Conservation (phyloP, 2,113 vertebrate species). For the Nibea coibor region DNA sequence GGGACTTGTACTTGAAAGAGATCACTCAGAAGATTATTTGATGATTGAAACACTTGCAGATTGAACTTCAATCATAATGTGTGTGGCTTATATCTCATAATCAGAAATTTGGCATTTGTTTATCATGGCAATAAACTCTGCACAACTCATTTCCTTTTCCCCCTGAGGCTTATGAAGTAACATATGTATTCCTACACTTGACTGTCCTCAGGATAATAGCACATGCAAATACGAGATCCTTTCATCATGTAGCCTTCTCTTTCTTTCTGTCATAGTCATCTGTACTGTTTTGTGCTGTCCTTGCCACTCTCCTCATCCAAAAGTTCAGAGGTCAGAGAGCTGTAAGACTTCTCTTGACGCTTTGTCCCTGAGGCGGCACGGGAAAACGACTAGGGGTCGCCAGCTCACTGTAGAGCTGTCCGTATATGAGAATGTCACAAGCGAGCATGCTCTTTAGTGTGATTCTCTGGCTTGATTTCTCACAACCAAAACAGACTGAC, state of each 20-base stretch:
- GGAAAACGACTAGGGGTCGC: constrained; percentile 48
- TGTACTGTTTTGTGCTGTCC: constrained; percentile 8
- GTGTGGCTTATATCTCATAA: neutral
- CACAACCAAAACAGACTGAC: constrained; percentile 61
- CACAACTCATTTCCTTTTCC: neutral
- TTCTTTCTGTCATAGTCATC: constrained; percentile 21
- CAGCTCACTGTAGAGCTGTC: constrained; percentile 39
- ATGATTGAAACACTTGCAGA: neutral
- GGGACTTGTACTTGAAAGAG: neutral
- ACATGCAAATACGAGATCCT: constrained; percentile 2
- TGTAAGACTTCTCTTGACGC: constrained; percentile 46
- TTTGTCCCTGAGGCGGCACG: constrained; percentile 34
- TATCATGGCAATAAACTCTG: neutral
- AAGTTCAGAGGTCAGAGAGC: constrained; percentile 46
- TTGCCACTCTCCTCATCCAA: constrained; percentile 5
- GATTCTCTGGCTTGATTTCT: constrained; percentile 49
- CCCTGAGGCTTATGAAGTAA: neutral
- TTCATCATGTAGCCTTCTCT: neutral
- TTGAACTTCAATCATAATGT: neutral
- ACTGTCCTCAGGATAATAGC: constrained; percentile 9
- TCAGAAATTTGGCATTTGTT: constrained; percentile 1
- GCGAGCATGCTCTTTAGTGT: constrained; percentile 32
- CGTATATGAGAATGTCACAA: constrained; percentile 48
- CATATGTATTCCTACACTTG: constrained; percentile 33
- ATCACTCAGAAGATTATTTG: neutral